phyloP scores from a whole-genome alignment of 2,888 invertebrate genomes.

The Hymenopus coronatus region DNA sequence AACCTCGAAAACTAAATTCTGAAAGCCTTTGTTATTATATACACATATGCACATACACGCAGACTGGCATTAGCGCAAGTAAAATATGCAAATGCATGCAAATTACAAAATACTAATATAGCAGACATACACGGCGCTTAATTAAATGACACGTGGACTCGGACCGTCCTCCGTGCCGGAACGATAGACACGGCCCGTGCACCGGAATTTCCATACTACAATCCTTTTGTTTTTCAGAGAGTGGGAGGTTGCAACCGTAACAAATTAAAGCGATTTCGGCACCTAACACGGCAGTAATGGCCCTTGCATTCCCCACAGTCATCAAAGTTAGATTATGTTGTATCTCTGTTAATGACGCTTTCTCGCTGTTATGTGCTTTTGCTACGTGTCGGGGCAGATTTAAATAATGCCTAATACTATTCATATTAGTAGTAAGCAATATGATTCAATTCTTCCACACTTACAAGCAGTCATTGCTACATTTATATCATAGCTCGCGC shows the following conservation, averaged over 20 bases:
- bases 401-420: neutral
- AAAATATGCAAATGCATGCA: slow-evolving; percentile 17
- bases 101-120: neutral
- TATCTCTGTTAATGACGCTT: neutral
- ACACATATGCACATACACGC: neutral
- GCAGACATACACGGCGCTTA: neutral
- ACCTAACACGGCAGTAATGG: neutral
- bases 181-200: neutral
- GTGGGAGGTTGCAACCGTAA: neutral
- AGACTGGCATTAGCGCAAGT: neutral
- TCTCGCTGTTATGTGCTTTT: neutral
- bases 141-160: neutral
- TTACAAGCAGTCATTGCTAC: too few relatives aligned
- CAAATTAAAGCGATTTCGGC: neutral
- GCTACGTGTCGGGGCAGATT: neutral
- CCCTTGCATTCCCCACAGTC: neutral
- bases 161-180: neutral
- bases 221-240: neutral
- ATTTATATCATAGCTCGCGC: too few relatives aligned
- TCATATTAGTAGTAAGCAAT: neutral
- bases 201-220: neutral
- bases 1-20: neutral
- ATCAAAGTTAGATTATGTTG: neutral
- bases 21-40: neutral
- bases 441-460: too few relatives aligned